A percentile compares a stretch with the other conserved stretches of the same genome.
Evolutionary conservation across 2,113 vertebrate genomes (phyloP).

Genomic region (Sarotherodon lohbergeri): DNA sequence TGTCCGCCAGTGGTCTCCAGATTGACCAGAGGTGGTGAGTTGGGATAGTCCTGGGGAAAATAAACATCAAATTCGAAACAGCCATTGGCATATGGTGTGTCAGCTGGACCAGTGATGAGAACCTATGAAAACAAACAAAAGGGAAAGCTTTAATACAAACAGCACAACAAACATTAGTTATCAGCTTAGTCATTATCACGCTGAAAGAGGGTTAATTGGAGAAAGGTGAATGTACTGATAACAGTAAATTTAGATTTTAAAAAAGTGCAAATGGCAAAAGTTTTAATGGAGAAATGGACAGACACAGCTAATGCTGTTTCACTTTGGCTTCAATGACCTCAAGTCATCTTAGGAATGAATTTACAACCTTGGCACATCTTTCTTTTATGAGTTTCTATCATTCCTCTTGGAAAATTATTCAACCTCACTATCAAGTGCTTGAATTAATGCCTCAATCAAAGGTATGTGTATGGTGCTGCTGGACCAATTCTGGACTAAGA

Average conservation of each 20-base stretch:
- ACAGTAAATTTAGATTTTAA: not conserved
- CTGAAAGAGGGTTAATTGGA: not conserved
- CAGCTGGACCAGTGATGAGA: conserved; percentile 95
- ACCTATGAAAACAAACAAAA: conserved; percentile 69
- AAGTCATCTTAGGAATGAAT: not conserved
- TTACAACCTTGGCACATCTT: not conserved
- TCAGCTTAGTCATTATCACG: not conserved
- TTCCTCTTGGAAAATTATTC: not conserved
- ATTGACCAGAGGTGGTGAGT: conserved; percentile 96
- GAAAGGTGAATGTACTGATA: not conserved
- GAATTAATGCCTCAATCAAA: not conserved
- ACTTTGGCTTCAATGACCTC: not conserved
- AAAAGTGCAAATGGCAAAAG: not conserved
- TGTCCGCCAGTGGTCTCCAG: conserved; percentile 97
- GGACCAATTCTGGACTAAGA: not conserved
- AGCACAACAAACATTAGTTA: not conserved
- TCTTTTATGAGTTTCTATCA: not conserved
- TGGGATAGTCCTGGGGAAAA: conserved; percentile 98
- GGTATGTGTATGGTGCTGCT: not conserved
- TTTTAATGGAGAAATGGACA: not conserved
- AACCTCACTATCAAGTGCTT: not conserved
- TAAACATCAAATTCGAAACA: conserved; percentile 99
- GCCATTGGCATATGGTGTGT: conserved; percentile 96
- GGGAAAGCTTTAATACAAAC: not conserved
- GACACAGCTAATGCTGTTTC: not conserved